Percentiles rank a stretch among this genome's conserved stretches.
These are phyloP conservation scores for Saxicola maurus DNA, from an alignment of 2,797 vertebrate genomes.

Conservation along the genomic window DNA sequence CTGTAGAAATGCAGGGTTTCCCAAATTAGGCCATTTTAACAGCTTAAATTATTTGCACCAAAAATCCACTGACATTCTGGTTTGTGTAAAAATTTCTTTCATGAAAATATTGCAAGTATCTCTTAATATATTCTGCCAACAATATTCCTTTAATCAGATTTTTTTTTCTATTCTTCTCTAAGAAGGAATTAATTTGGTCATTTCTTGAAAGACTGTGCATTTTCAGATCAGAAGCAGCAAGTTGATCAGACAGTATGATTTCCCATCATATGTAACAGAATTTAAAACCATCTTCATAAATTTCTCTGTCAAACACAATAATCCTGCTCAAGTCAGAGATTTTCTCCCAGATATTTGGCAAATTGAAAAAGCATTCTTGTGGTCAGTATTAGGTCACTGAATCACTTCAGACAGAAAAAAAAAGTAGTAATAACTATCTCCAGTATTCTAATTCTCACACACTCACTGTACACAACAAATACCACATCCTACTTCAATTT, in stretches of 20 bases:
- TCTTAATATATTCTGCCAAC: background rate
- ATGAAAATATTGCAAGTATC: background rate
- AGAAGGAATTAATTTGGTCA: background rate
- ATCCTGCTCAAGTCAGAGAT: background rate
- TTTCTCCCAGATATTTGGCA: conserved; percentile 5
- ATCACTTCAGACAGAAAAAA: background rate
- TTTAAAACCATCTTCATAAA: background rate
- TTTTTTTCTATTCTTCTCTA: background rate
- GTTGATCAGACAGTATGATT: background rate
- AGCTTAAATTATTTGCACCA: background rate
- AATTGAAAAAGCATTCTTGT: conserved; percentile 14
- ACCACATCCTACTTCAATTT: background rate
- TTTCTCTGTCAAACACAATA: background rate
- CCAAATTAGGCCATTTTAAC: background rate
- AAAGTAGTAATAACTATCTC: background rate
- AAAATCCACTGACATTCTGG: background rate
- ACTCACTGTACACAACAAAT: background rate
- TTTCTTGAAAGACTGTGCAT: background rate
- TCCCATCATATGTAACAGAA: background rate
- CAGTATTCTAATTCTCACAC: background rate
- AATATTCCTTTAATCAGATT: background rate
- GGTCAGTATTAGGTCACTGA: conserved; percentile 2
- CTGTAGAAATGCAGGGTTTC: background rate
- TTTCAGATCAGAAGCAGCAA: background rate
- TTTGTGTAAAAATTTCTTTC: background rate